Evolutionary conservation across 2,888 invertebrate species (phyloP).

Genomic region (Minunthozetes semirufus): DNA sequence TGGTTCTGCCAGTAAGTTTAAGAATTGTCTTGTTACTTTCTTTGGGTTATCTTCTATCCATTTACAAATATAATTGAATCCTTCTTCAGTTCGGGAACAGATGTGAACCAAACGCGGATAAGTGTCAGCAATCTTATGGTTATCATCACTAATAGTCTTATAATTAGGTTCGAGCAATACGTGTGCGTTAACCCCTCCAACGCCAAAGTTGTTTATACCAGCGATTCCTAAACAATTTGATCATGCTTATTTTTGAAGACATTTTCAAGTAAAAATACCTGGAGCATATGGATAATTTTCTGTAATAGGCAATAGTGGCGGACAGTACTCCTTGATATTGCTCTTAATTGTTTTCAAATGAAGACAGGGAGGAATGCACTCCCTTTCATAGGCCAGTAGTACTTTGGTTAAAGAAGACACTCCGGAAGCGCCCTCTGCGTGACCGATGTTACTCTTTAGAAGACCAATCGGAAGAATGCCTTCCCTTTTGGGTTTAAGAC

Average conservation of each 20-base stretch:
- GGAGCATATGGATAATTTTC: constrained; percentile 3
- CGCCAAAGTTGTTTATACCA: constrained; percentile 55
- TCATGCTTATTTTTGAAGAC: too few relatives aligned
- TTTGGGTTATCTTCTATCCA: constrained; percentile 50
- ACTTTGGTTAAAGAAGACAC: constrained; percentile 45
- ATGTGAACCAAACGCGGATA: background rate
- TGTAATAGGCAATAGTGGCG: background rate
- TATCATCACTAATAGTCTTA: background rate
- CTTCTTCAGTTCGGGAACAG: constrained; percentile 72
- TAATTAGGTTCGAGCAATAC: constrained; percentile 44
- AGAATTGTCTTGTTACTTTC: constrained; percentile 57
- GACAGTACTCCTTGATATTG: constrained; percentile 47
- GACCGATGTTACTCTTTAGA: constrained; percentile 98
- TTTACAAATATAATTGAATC: constrained; percentile 60
- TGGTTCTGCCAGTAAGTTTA: constrained; percentile 67
- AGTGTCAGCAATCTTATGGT: background rate
- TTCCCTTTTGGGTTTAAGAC: constrained; percentile 59
- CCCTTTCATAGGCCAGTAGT: constrained; percentile 51
- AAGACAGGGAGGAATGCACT: constrained; percentile 52
- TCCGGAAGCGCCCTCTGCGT: constrained; percentile 64
- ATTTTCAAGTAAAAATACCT: background rate
- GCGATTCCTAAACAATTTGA: too few relatives aligned
- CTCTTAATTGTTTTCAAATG: constrained; percentile 52
- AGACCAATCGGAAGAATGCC: constrained; percentile 85
- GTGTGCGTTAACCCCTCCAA: constrained; percentile 52